These are phyloP conservation scores for Amiota minor DNA, from an alignment of 2,888 invertebrate species.

Conservation along the genomic window DNA sequence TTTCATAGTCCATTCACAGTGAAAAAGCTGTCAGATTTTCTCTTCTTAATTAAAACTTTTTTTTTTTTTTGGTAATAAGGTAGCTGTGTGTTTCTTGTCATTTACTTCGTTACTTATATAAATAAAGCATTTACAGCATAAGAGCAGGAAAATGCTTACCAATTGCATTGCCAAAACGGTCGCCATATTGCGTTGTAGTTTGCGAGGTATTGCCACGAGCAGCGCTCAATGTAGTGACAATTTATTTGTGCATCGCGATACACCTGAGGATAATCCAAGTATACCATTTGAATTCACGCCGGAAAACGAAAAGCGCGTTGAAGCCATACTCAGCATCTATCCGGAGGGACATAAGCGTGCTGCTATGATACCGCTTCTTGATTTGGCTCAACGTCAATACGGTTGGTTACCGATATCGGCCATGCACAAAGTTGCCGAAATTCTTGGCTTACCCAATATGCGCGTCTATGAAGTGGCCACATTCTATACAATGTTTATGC, in stretches of 20 bases:
- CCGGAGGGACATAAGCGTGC: conserved; percentile 96
- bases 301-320: conserved; percentile 89
- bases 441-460: conserved; percentile 93
- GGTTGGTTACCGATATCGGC: conserved; percentile 98
- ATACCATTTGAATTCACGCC: conserved; percentile 90
- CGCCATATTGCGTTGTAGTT: conserved; percentile 61
- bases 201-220: conserved; percentile 66
- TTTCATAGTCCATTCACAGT: too few relatives aligned
- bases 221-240: conserved; percentile 74
- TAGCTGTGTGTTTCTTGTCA: neutral
- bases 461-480: conserved; percentile 99
- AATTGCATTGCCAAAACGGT: conserved; percentile 64
- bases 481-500: conserved; percentile 99
- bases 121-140: too few relatives aligned
- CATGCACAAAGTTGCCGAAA: conserved; percentile 98
- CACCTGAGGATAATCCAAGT: conserved; percentile 89
- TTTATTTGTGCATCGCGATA: conserved; percentile 89
- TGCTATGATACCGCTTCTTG: conserved; percentile 96
- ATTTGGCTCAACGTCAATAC: conserved; percentile 97
- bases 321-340: conserved; percentile 92
- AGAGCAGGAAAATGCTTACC: conserved; percentile 60
- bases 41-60: neutral
- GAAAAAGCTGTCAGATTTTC: neutral
- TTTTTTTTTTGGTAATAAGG: neutral
- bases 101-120: too few relatives aligned